phyloP scores from a whole-genome alignment of 2,797 vertebrate species.

The Sardinella longiceps region DNA sequence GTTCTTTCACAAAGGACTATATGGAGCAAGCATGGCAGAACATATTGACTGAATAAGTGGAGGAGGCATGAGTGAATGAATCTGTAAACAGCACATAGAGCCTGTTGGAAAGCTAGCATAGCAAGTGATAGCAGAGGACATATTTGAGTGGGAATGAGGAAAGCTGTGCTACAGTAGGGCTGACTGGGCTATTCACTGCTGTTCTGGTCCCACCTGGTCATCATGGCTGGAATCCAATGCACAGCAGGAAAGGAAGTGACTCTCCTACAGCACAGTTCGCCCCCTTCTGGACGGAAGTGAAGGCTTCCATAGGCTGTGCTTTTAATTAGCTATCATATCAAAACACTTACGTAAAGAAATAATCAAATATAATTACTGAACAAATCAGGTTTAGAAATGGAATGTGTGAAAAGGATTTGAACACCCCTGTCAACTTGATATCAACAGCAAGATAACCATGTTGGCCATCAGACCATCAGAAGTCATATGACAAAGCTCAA shows the following conservation, averaged over 20 bases:
- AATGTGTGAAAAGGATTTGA: background rate
- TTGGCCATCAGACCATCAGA: background rate
- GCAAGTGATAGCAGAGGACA: background rate
- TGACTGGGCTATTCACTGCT: conserved; percentile 55
- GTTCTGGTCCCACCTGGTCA: conserved; percentile 58
- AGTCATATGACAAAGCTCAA: background rate
- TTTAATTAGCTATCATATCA: conserved; percentile 72
- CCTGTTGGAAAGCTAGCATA: background rate
- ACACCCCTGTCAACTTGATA: background rate
- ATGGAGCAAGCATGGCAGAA: background rate
- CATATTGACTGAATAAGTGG: background rate
- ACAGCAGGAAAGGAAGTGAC: conserved; percentile 77
- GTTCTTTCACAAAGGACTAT: background rate
- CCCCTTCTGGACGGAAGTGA: conserved; percentile 79
- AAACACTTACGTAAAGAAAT: conserved; percentile 59
- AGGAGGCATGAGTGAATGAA: background rate
- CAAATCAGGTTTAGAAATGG: conserved; percentile 30
- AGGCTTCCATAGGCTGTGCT: conserved; percentile 67
- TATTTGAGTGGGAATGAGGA: conserved; percentile 48
- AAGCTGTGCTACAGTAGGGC: conserved; percentile 55
- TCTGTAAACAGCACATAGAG: background rate
- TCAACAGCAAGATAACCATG: background rate
- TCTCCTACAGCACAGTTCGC: conserved; percentile 71
- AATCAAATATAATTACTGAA: background rate
- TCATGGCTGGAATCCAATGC: conserved; percentile 72